phyloP scores from a whole-genome alignment of 1,140 invertebrate species.

The Archivesica marissinica region DNA sequence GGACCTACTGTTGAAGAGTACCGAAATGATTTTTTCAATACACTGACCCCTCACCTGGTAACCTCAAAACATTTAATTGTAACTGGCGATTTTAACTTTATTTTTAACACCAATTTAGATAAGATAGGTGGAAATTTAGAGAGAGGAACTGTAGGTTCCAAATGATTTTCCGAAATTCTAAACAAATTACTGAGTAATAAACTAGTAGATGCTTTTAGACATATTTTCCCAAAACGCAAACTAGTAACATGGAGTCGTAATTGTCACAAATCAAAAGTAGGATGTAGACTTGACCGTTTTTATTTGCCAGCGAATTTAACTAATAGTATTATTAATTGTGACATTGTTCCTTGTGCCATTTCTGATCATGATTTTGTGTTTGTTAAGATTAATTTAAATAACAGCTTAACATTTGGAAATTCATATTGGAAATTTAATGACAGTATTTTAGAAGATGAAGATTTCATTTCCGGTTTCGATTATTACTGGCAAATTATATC shows the following conservation, averaged over 20 bases:
- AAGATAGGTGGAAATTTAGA: slow-evolving; percentile 64
- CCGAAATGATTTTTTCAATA: slow-evolving; percentile 57
- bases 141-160: slow-evolving; percentile 37
- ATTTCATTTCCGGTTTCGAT: too few species aligned
- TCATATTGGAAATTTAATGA: slow-evolving; percentile 50
- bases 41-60: slow-evolving; percentile 36
- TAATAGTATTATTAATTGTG: slow-evolving; percentile 14
- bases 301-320: slow-evolving; percentile 55
- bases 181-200: slow-evolving; percentile 65
- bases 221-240: slow-evolving; percentile 44
- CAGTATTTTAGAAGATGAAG: slow-evolving; percentile 54
- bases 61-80: slow-evolving; percentile 55
- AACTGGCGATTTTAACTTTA: slow-evolving; percentile 30
- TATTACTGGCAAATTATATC: too few species aligned
- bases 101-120: slow-evolving; percentile 60
- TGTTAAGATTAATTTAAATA: slow-evolving; percentile 11
- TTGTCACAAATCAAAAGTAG: background rate
- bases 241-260: slow-evolving; percentile 51
- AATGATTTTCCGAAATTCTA: slow-evolving; percentile 35
- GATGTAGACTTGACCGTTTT: slow-evolving; percentile 67
- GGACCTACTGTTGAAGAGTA: slow-evolving; percentile 45
- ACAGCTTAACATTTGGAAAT: slow-evolving; percentile 43
- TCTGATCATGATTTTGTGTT: slow-evolving; percentile 68
- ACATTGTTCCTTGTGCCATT: slow-evolving; percentile 51
- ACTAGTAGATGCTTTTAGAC: slow-evolving; percentile 63